A percentile compares a stretch with the other conserved stretches of the same genome.
phyloP scores from a whole-genome alignment of 2,888 invertebrate genomes.

The Calliopum simillimum region DNA sequence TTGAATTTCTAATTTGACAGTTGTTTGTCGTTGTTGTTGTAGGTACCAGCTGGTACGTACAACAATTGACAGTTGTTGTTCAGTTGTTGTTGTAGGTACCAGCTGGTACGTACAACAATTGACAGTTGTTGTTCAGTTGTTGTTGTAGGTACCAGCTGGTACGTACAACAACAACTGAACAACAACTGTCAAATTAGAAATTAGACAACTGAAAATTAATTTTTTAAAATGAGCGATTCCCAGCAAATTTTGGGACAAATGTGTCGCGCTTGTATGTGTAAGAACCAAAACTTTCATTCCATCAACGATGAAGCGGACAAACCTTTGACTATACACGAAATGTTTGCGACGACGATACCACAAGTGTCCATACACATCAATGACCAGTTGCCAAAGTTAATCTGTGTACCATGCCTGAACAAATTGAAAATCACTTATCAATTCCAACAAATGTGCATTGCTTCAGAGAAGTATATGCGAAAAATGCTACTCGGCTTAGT shows the following conservation, averaged over 20 bases:
- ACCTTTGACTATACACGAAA: conserved; percentile 18
- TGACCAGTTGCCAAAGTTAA: conserved; percentile 73
- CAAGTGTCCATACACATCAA: conserved; percentile 18
- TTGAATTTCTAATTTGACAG: too few species aligned
- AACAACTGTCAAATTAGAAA: background rate
- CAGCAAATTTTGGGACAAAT: conserved; percentile 14
- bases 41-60: too few species aligned
- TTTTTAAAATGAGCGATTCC: background rate
- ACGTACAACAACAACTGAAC: too few species aligned
- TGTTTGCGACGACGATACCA: conserved; percentile 23
- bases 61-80: too few species aligned
- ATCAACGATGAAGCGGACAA: conserved; percentile 17
- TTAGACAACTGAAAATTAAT: background rate
- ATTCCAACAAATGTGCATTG: conserved; percentile 69
- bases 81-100: too few species aligned
- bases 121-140: too few species aligned
- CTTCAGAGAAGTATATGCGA: conserved; percentile 65
- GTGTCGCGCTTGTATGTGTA: conserved; percentile 46
- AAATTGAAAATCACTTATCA: conserved; percentile 69
- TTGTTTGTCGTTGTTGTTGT: too few species aligned
- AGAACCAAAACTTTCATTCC: conserved; percentile 25
- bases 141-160: too few species aligned
- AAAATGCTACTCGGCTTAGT: conserved; percentile 19
- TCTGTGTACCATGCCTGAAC: conserved; percentile 71
- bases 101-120: too few species aligned